Evolutionary conservation across 2,888 invertebrate genomes (phyloP), one percentile per base, ranked within the genome.

Genomic region (Iselma pallidipennis): DNA sequence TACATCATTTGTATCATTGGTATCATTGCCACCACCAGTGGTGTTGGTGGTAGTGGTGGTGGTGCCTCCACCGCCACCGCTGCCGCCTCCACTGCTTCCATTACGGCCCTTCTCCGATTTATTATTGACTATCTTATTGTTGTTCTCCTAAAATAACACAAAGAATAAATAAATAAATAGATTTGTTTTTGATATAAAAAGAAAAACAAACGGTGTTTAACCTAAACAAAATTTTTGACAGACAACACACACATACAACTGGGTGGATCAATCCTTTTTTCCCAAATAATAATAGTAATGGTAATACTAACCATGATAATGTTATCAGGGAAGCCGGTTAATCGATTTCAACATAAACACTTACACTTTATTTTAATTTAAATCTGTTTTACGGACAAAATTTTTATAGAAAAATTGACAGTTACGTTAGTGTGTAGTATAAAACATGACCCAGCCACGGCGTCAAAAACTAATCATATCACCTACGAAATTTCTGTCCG

Each of bases 81-180:
- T 19, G 10, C 19, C 19, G 3, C 42, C 45, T 6, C 42, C 86
- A 74, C 85, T 85, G 74, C 80, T 86, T 68, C 84, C 85, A 77
- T 84, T 85, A 73, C 83, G 85, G 62, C 70, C 73, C 63, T 85
- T 86, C 73, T 86, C 86, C 70, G 82, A 80, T 83, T 86, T 86
- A 74, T 82, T 85, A 84, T 86, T 87, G 3, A 21, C 45, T 16
- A 45, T 6, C 9, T 45, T 37, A 6, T 37, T 45, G 21, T 45
- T 45, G 4, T 45, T 45, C 12, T 45, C 45, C 45, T 45, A 21
- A 19, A 45, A 45, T 25, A 25, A 25, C 5, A 25, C 25, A 45
- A 21, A 45, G 2, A 29, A 29, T 29, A 29, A 29, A 29, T 29
- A 45, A 45, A 3, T 2, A 45, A 19, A 45, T 21, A 6, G 12